These are phyloP conservation scores for Galago senegalensis DNA, from an alignment of 2,797 vertebrate species.

Conservation along the genomic window DNA sequence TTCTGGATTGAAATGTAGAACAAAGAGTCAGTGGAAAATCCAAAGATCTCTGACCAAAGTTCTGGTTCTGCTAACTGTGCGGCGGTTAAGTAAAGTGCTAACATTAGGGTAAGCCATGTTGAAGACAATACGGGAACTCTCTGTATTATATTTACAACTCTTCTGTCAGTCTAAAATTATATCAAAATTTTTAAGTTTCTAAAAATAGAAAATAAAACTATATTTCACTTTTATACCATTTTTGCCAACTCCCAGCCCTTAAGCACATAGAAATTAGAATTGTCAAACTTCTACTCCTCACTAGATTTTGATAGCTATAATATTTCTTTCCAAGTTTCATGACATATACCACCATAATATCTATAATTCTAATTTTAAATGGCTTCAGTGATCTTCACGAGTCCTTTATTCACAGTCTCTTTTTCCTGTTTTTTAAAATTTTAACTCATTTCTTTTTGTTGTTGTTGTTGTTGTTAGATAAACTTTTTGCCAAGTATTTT, in stretches of 20 bases:
- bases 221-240: not conserved
- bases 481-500: not conserved
- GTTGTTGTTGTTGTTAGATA: not conserved
- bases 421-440: not conserved
- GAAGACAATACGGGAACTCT: not conserved
- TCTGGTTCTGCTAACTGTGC: not conserved
- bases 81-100: not conserved
- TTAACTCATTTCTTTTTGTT: not conserved
- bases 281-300: not conserved
- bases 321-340: not conserved
- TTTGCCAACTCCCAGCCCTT: not conserved
- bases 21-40: not conserved
- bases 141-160: not conserved
- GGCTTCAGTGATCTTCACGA: not conserved
- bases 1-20: not conserved
- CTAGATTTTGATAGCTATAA: not conserved
- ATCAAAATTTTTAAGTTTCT: not conserved
- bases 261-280: not conserved
- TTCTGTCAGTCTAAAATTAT: not conserved
- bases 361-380: not conserved
- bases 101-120: not conserved
- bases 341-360: not conserved
- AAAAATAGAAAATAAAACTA: not conserved
- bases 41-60: not conserved
- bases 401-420: not conserved